Evolutionary conservation across 2,888 invertebrate species (phyloP).

Genomic region (Mystacides longicornis): DNA sequence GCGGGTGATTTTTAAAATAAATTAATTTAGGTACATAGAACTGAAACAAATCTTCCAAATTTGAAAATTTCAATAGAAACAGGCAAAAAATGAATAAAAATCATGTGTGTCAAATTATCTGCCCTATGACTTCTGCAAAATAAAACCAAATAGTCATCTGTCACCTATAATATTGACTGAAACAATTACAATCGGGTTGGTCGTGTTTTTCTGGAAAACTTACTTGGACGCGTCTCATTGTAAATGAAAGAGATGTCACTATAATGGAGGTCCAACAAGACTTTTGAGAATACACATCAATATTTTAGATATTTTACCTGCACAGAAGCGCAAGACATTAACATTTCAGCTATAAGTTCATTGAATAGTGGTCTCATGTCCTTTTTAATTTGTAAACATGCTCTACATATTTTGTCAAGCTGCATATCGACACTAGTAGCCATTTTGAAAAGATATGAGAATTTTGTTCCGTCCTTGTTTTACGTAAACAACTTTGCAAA

Average conservation of each 20-base stretch:
- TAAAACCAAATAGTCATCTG: no score
- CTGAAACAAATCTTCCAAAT: no score
- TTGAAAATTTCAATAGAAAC: no score
- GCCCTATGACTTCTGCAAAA: no score
- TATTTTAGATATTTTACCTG: slow-evolving; percentile 38
- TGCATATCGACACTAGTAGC: slow-evolving; percentile 29
- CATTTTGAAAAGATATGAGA: slow-evolving; percentile 19
- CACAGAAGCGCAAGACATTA: slow-evolving; percentile 56
- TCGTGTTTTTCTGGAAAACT: neutral
- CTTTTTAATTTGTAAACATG: slow-evolving; percentile 55
- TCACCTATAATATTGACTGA: no score
- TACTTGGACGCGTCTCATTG: slow-evolving; percentile 21
- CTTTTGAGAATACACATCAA: neutral
- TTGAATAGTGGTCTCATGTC: slow-evolving; percentile 59
- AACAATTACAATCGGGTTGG: no score
- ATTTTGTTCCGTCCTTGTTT: slow-evolving; percentile 18
- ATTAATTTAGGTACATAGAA: no score
- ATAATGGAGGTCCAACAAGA: slow-evolving; percentile 5
- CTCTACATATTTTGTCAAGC: slow-evolving; percentile 56
- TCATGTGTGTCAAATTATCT: no score
- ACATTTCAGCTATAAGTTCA: slow-evolving; percentile 57
- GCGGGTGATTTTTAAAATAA: no score
- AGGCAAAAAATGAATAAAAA: no score
- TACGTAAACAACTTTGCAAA: neutral
- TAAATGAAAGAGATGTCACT: slow-evolving; percentile 42